A percentile compares a stretch with the other conserved stretches of the same genome.
Conservation (phyloP, 1,140 invertebrate genomes). For the Drosophila rhopaloa region DNA sequence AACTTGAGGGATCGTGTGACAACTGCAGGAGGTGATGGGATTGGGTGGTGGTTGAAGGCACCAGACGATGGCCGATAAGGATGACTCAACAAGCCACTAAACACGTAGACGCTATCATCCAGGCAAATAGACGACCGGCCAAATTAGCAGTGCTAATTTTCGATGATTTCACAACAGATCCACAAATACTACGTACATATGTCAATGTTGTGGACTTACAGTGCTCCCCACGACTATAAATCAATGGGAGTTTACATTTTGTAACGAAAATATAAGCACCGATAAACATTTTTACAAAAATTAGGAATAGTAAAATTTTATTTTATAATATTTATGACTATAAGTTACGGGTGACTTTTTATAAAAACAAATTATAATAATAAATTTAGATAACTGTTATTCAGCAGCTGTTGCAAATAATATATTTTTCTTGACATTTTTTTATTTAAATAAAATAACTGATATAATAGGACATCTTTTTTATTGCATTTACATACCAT, state of each 20-base stretch:
- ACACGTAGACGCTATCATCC: constrained; percentile 36
- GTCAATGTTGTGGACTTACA: constrained; percentile 5
- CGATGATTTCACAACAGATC: constrained; percentile 43
- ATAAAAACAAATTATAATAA: no score
- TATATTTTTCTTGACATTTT: no score
- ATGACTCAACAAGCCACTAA: constrained; percentile 50
- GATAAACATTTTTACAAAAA: neutral
- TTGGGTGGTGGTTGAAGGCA: neutral
- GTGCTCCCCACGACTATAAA: neutral
- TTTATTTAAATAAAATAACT: no score
- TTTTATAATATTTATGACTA: no score
- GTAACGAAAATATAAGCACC: neutral
- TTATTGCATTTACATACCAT: neutral
- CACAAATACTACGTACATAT: constrained; percentile 32
- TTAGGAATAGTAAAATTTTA: no score
- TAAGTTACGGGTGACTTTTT: no score
- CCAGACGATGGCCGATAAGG: constrained; percentile 6
- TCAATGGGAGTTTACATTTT: neutral
- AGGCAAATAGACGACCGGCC: constrained; percentile 33
- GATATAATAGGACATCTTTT: no score
- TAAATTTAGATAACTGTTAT: no score
- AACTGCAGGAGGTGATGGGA: constrained; percentile 4
- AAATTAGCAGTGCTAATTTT: constrained; percentile 39
- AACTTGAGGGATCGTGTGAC: constrained; percentile 44
- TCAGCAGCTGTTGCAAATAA: no score